Evolutionary conservation across 30 jellyfish, hydroid and myxozoan genomes (phyloP), one percentile per base, ranked within the genome.

Genomic region (Chironex yamaguchii): DNA sequence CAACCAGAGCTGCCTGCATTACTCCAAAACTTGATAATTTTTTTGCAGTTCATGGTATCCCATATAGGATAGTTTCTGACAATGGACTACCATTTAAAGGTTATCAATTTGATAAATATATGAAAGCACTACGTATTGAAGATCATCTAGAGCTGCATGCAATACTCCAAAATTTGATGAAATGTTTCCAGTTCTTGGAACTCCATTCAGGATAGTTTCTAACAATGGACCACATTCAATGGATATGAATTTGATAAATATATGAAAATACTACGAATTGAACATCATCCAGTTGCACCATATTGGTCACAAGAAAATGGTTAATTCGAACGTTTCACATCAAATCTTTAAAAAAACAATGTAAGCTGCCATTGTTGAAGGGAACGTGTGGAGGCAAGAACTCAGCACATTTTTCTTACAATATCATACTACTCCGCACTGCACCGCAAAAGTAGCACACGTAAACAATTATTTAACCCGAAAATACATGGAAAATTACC

Each of bases 401-500:
- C 25, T 74, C 23, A 17, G 29, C 24, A 51, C 50, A 2, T 74
- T 36, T 54, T 26, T 65, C 2, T 23, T 65, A 58, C 84, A 70
- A 70, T 70, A 70, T 32, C 76, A 71, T 26, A 29, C 76, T 6
- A 70, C 84, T 23, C 75, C 84, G 27, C 74, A 70, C 25, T 28
- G 26, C 24, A 32, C 49, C 34, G 36, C 84, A 11, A 29, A n/a
- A n/a, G n/a, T n/a, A n/a, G n/a, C n/a, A n/a, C n/a, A n/a, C n/a
- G n/a, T n/a, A n/a, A n/a, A n/a, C 53, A 62, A 14, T 34, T 79
- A 6, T 62, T 79, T 73, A 63, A 79, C 62, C 71, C 82, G 2
- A 11, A 34, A 20, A 50, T 79, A 2, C 90, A 82, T 6, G 90
- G 90, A 0, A 79, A 79, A 63, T 4, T 79, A 35, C 90, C 90